A percentile compares a stretch with the other conserved stretches of the same genome.
Conservation (phyloP, 2,888 invertebrate genomes). For the Clostera curtula region DNA sequence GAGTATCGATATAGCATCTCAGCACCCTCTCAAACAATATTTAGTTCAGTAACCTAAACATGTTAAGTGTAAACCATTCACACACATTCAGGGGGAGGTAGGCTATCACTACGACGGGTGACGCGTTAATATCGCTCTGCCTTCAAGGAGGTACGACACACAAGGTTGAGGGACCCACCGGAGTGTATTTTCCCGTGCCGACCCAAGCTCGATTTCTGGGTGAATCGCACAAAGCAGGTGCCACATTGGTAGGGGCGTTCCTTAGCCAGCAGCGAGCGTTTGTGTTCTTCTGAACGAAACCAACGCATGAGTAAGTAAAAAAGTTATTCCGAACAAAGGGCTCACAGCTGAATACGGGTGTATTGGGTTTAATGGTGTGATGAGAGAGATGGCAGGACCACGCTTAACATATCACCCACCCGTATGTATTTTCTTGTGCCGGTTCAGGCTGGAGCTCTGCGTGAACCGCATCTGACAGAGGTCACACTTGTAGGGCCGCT, state of each 20-base stretch:
- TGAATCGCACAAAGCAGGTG: conserved; percentile 79
- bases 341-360: too few species aligned
- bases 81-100: conserved; percentile 70
- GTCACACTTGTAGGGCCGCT: conserved; percentile 79
- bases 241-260: conserved; percentile 78
- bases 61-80: conserved; percentile 48
- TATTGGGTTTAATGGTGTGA: too few species aligned
- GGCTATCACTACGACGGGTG: conserved; percentile 35
- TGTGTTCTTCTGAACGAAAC: conserved; percentile 68
- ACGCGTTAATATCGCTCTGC: conserved; percentile 54
- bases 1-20: conserved; percentile 69
- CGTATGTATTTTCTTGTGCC: conserved; percentile 82
- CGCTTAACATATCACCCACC: conserved; percentile 60
- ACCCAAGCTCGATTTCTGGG: conserved; percentile 80
- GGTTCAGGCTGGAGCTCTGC: conserved; percentile 82
- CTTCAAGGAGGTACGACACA: conserved; percentile 54
- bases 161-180: conserved; percentile 60
- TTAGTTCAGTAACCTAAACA: conserved; percentile 44
- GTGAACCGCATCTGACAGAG: conserved; percentile 82
- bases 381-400: conserved; percentile 37
- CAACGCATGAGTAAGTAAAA: conserved; percentile 45
- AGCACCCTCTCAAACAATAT: conserved; percentile 53
- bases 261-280: conserved; percentile 64
- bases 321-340: conserved; percentile 23
- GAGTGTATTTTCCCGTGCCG: conserved; percentile 80